phyloP scores from a whole-genome alignment of 53 echinoderm and acorn worm genomes.

The Apostichopus leukothele region DNA sequence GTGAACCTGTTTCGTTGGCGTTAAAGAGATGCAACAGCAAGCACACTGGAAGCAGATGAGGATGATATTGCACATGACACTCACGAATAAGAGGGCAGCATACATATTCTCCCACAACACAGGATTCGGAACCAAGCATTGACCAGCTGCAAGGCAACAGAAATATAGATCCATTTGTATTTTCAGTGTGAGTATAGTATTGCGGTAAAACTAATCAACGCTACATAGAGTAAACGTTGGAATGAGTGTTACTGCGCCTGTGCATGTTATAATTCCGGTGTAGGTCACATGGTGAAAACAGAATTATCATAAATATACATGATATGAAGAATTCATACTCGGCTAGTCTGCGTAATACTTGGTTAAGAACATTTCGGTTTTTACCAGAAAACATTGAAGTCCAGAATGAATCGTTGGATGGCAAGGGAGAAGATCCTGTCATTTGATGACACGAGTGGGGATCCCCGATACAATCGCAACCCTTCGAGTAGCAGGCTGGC shows the following conservation, averaged over 20 bases:
- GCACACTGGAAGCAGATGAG: slow-evolving; percentile 79
- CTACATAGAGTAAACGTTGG: too few species aligned
- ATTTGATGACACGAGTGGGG: slow-evolving; percentile 83
- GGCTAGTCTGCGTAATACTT: too few species aligned
- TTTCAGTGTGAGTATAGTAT: too few species aligned
- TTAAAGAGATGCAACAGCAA: slow-evolving; percentile 56
- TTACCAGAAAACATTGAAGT: slow-evolving; percentile 54
- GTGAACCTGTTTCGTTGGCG: neutral
- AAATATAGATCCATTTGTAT: too few species aligned
- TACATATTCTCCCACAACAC: slow-evolving; percentile 63
- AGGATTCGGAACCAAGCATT: slow-evolving; percentile 64
- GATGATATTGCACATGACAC: slow-evolving; percentile 79
- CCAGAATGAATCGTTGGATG: slow-evolving; percentile 63
- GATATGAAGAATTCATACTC: too few species aligned
- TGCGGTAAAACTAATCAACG: too few species aligned
- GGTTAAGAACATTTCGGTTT: neutral
- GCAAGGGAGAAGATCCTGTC: slow-evolving; percentile 63
- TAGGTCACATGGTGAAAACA: too few species aligned
- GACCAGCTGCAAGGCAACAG: slow-evolving; percentile 56
- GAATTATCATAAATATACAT: too few species aligned
- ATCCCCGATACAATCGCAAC: slow-evolving; percentile 65
- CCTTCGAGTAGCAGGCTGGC: slow-evolving; percentile 52
- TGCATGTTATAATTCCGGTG: too few species aligned
- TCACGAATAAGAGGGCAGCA: slow-evolving; percentile 49
- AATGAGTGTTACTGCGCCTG: too few species aligned